Evolutionary conservation across 2,113 vertebrate genomes (phyloP).

Genomic region (Macrotis lagotis): DNA sequence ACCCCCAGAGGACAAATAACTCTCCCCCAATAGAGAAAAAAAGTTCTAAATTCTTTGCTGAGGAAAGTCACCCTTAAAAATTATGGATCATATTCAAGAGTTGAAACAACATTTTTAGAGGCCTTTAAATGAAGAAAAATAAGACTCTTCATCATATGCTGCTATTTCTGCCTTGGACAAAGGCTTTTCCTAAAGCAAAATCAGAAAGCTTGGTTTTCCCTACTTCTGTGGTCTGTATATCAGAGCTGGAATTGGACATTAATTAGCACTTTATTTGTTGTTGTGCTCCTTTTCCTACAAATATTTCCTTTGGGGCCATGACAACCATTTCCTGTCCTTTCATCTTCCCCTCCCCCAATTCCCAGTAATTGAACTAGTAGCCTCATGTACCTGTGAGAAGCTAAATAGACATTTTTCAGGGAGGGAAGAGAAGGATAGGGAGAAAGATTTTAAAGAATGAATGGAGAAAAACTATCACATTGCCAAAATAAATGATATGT

Average conservation of each 20-base stretch:
- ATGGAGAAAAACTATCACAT: neutral
- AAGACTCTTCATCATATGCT: conserved; percentile 5
- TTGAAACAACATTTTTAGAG: neutral
- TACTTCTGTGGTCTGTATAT: conserved; percentile 76
- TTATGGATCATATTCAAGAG: neutral
- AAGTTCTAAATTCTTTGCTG: neutral
- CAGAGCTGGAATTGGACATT: conserved; percentile 82
- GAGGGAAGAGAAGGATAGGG: conserved; percentile 60
- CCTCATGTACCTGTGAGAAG: conserved; percentile 87
- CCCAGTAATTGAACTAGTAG: conserved; percentile 88
- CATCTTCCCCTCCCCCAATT: conserved; percentile 84
- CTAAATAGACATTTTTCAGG: conserved; percentile 80
- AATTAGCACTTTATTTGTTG: conserved; percentile 87
- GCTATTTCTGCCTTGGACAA: conserved; percentile 23
- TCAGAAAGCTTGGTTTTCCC: conserved; percentile 75
- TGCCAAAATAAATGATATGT: neutral
- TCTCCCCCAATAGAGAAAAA: neutral
- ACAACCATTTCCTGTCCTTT: conserved; percentile 95
- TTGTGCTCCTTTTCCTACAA: conserved; percentile 84
- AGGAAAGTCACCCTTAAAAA: no score
- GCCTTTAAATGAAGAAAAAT: conserved; percentile 37
- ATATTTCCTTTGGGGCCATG: conserved; percentile 90
- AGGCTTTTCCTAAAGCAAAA: conserved; percentile 63
- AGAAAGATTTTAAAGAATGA: neutral
- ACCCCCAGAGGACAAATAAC: neutral